Evolutionary conservation across 2,797 vertebrate genomes (phyloP).

Genomic region (Geotrypetes seraphini): DNA sequence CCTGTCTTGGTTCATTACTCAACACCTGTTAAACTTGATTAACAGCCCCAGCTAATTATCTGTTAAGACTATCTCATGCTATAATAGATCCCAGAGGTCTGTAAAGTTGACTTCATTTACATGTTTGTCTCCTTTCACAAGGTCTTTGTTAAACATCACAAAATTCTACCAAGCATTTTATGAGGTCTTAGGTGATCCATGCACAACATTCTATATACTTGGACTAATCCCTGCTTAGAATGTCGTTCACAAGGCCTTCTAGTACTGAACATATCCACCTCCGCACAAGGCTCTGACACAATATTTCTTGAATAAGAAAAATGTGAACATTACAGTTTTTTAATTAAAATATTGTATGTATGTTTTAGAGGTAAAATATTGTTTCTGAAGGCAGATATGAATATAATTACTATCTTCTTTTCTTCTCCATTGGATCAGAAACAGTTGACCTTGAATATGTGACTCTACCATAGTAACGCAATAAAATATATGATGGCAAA

Average conservation of each 20-base stretch:
- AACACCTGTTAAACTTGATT: slow-evolving; percentile 60
- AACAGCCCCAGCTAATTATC: slow-evolving; percentile 49
- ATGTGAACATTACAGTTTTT: too few relatives aligned
- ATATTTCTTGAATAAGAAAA: too few relatives aligned
- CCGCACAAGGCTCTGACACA: too few relatives aligned
- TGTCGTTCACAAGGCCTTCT: not conserved
- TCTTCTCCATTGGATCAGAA: too few relatives aligned
- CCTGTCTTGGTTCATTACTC: slow-evolving; percentile 56
- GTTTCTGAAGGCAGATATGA: too few relatives aligned
- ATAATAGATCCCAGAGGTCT: slow-evolving; percentile 44
- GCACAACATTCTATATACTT: slow-evolving; percentile 1
- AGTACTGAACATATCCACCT: not conserved
- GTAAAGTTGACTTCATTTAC: slow-evolving; percentile 45
- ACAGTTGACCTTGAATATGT: too few relatives aligned
- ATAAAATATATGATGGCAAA: too few relatives aligned
- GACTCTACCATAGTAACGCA: too few relatives aligned
- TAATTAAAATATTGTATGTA: too few relatives aligned
- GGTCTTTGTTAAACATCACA: slow-evolving; percentile 34
- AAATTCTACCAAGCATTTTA: slow-evolving; percentile 20
- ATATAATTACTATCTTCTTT: too few relatives aligned
- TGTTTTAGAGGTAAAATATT: too few relatives aligned
- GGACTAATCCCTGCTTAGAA: not conserved
- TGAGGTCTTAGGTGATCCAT: not conserved
- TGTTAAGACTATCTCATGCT: slow-evolving; percentile 44
- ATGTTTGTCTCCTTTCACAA: slow-evolving; percentile 46